Evolutionary conservation across 1,140 invertebrate species (phyloP).

Genomic region (Eufriesea mexicana): DNA sequence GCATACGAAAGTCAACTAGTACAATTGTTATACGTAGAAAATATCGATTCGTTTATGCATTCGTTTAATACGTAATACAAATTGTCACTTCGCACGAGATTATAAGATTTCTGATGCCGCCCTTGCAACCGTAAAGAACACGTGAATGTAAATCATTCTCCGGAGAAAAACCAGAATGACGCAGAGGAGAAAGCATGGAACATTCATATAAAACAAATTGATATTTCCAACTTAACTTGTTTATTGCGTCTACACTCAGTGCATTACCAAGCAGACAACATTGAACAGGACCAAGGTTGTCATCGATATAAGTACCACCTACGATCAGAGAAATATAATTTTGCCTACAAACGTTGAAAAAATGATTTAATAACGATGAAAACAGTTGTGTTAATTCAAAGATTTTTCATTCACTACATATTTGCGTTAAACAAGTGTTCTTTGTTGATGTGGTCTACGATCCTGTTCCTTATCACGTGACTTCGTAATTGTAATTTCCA

Average conservation of each 20-base stretch:
- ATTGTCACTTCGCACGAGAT: background rate
- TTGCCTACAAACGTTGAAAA: background rate
- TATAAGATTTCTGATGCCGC: background rate
- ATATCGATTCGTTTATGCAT: background rate
- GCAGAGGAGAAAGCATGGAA: constrained; percentile 7
- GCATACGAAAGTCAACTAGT: background rate
- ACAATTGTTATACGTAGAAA: background rate
- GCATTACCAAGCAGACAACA: background rate
- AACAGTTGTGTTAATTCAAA: background rate
- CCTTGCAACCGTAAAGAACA: background rate
- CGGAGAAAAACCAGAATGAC: constrained; percentile 7
- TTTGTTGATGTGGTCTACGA: background rate
- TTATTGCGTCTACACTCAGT: background rate
- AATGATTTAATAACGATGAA: background rate
- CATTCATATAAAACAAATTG: background rate
- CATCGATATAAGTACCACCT: too few relatives aligned
- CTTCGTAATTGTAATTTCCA: background rate
- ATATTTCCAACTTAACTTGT: background rate
- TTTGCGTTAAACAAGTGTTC: background rate
- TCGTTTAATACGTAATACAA: background rate
- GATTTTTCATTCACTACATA: background rate
- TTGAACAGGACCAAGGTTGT: background rate
- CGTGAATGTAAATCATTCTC: constrained; percentile 9
- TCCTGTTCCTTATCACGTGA: background rate
- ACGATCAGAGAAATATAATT: too few relatives aligned